phyloP scores from a whole-genome alignment of 2,888 invertebrate genomes.

The Argyresthia goedartella region DNA sequence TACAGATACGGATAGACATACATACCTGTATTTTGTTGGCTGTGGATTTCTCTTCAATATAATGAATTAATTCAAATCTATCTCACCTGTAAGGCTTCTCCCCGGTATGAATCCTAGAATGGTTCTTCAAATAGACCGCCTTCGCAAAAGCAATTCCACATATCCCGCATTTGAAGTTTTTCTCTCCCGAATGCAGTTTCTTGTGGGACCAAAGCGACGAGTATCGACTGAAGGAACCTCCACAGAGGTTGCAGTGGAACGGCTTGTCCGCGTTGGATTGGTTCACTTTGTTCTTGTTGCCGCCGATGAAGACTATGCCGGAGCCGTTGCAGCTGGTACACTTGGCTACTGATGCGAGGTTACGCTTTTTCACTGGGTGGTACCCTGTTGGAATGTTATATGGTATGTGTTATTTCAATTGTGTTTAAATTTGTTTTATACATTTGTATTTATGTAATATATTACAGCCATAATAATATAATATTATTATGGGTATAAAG shows the following conservation, averaged over 20 bases:
- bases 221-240: slow-evolving; percentile 85
- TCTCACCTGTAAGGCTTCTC: slow-evolving; percentile 65
- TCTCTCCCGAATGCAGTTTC: slow-evolving; percentile 84
- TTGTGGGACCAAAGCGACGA: slow-evolving; percentile 92
- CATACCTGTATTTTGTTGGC: too few relatives aligned
- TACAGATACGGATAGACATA: too few relatives aligned
- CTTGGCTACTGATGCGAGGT: slow-evolving; percentile 85
- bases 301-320: slow-evolving; percentile 85
- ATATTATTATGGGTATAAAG: too few relatives aligned
- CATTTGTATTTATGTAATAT: background rate
- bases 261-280: slow-evolving; percentile 80
- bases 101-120: slow-evolving; percentile 89
- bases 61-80: too few relatives aligned
- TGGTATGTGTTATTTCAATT: background rate
- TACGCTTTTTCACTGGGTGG: slow-evolving; percentile 88
- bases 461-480: too few relatives aligned
- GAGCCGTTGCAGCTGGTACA: slow-evolving; percentile 92
- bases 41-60: too few relatives aligned
- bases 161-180: slow-evolving; percentile 90
- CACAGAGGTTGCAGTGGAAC: slow-evolving; percentile 90
- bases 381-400: slow-evolving; percentile 63
- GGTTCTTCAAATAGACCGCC: slow-evolving; percentile 91
- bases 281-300: slow-evolving; percentile 72
- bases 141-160: slow-evolving; percentile 91
- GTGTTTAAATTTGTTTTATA: background rate